These are phyloP conservation scores for Prunella strophiata DNA, from an alignment of 2,797 vertebrate species.

Conservation along the genomic window DNA sequence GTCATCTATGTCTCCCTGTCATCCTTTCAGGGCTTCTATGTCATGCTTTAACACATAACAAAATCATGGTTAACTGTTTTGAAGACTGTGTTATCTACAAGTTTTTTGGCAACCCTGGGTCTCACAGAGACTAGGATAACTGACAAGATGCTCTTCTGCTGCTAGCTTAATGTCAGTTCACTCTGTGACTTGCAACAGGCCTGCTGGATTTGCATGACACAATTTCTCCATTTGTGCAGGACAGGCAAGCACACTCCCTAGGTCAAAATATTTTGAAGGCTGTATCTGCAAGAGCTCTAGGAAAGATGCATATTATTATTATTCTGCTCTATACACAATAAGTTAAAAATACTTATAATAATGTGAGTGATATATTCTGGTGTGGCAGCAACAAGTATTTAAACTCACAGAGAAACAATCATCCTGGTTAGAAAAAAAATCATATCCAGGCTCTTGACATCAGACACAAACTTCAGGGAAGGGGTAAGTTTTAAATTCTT, in stretches of 20 bases:
- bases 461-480: background rate
- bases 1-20: background rate
- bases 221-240: background rate
- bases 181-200: background rate
- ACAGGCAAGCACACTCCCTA: background rate
- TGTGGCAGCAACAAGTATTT: background rate
- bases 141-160: background rate
- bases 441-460: background rate
- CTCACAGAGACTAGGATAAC: background rate
- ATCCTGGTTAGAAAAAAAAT: background rate
- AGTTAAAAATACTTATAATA: background rate
- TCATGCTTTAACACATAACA: fast-evolving
- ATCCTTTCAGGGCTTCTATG: background rate
- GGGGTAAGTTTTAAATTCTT: background rate
- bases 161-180: background rate
- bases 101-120: background rate
- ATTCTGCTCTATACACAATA: background rate
- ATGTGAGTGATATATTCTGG: background rate
- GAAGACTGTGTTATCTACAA: background rate
- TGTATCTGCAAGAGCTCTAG: background rate
- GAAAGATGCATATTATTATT: background rate
- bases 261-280: background rate
- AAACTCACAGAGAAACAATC: background rate
- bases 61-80: background rate
- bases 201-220: background rate